These are phyloP conservation scores for Eidolon dupreanum DNA, from an alignment of 2,797 vertebrate species.

Conservation along the genomic window DNA sequence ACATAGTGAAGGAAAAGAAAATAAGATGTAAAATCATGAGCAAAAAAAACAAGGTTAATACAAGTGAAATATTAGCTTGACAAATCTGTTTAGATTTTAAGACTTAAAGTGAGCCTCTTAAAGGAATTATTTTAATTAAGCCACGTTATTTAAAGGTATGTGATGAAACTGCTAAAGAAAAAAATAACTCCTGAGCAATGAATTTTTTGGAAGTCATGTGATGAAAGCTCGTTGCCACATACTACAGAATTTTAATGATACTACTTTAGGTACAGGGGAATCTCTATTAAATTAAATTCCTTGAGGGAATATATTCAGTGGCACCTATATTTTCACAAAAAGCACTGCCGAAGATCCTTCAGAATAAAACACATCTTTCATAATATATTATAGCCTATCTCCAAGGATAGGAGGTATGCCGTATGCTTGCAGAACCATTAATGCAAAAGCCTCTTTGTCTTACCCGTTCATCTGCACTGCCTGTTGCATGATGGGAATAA, in stretches of 20 bases:
- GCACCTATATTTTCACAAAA: neutral
- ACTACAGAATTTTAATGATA: conserved; percentile 42
- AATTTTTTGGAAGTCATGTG: conserved; percentile 62
- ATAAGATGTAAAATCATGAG: conserved; percentile 56
- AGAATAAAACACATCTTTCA: conserved; percentile 56
- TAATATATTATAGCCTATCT: conserved; percentile 45
- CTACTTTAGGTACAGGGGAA: conserved; percentile 28
- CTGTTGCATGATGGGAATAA: conserved; percentile 93
- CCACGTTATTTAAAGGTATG: conserved; percentile 17
- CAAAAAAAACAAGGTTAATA: conserved; percentile 29
- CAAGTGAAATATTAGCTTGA: conserved; percentile 48
- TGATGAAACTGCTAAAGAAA: conserved; percentile 58
- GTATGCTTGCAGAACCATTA: conserved; percentile 79
- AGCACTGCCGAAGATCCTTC: conserved; percentile 12
- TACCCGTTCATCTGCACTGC: conserved; percentile 93
- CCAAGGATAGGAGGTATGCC: conserved; percentile 74
- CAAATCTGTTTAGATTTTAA: conserved; percentile 42
- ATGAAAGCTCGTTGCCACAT: conserved; percentile 58
- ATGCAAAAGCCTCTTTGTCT: conserved; percentile 87
- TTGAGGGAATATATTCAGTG: conserved; percentile 49
- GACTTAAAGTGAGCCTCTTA: conserved; percentile 66
- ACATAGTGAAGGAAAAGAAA: conserved; percentile 55
- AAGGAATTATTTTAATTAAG: conserved; percentile 69
- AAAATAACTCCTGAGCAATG: conserved; percentile 62
- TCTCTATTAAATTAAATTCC: conserved; percentile 60